Evolutionary conservation across 2,888 invertebrate genomes (phyloP).

Genomic region (Lasioglossum zephyrum): DNA sequence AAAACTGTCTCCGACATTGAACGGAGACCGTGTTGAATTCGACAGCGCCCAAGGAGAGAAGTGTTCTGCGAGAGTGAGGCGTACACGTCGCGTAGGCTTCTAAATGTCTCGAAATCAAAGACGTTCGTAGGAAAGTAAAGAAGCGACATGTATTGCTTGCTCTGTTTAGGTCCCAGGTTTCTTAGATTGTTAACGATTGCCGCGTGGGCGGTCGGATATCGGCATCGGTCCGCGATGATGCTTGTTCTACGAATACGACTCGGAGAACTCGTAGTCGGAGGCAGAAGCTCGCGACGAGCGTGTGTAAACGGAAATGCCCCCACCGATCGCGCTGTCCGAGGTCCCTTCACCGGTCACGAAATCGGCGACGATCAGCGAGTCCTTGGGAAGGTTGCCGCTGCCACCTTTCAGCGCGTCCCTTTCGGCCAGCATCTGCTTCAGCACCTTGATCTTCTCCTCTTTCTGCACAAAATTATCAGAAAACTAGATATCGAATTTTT

Average conservation of each 20-base stretch:
- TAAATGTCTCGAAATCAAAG: background rate
- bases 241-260: conserved; percentile 90
- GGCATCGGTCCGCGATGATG: conserved; percentile 11
- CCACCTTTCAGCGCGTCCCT: conserved; percentile 88
- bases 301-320: conserved; percentile 90
- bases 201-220: conserved; percentile 2
- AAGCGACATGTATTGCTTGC: conserved; percentile 6
- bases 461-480: conserved; percentile 87
- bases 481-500: background rate
- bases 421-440: conserved; percentile 93
- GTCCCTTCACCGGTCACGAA: conserved; percentile 91
- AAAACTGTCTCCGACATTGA: background rate
- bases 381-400: conserved; percentile 86
- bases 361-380: conserved; percentile 90
- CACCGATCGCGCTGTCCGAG: conserved; percentile 91
- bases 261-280: conserved; percentile 95
- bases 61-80: background rate
- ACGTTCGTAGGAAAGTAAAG: conserved; percentile 23
- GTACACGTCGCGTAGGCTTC: background rate
- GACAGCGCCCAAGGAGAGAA: background rate
- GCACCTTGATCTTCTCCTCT: conserved; percentile 93
- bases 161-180: conserved; percentile 57
- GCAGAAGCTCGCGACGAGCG: conserved; percentile 93
- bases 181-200: conserved; percentile 40
- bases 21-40: background rate